A percentile compares a stretch with the other conserved stretches of the same genome.
Evolutionary conservation across 23 tunicate species (phyloP).

Genomic region (Ascidia mentula): DNA sequence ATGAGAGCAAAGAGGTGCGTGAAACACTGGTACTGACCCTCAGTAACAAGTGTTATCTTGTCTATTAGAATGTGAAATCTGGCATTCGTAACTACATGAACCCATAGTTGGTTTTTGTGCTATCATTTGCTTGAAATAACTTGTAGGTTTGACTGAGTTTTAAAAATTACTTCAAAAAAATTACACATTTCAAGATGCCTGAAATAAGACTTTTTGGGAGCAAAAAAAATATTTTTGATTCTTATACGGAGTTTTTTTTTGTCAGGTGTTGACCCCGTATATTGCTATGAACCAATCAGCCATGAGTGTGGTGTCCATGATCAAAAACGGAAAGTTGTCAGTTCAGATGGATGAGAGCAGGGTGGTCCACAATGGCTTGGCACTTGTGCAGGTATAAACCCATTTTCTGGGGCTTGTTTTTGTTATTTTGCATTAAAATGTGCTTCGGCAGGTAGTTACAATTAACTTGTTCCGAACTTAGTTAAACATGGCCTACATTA

Average conservation of each 20-base stretch:
- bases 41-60: background rate
- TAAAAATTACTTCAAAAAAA: no score
- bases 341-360: slow-evolving; percentile 68
- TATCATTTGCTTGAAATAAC: no score
- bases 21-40: background rate
- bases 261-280: slow-evolving; percentile 67
- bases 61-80: no score
- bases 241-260: background rate
- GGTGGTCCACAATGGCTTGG: slow-evolving; percentile 84
- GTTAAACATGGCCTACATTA: no score
- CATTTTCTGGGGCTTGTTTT: no score
- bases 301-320: slow-evolving; percentile 59
- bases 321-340: slow-evolving; percentile 76
- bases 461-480: no score
- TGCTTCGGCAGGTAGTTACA: no score
- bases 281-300: slow-evolving; percentile 71
- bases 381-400: slow-evolving; percentile 83
- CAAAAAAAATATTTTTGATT: background rate
- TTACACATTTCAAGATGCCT: no score
- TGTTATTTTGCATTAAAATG: no score
- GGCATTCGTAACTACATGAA: no score
- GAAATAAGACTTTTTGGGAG: background rate
- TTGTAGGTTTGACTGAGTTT: background rate
- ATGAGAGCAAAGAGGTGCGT: slow-evolving; percentile 56
- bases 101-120: no score